phyloP scores from a whole-genome alignment of 2,888 invertebrate genomes.

The Oscheius sp. region DNA sequence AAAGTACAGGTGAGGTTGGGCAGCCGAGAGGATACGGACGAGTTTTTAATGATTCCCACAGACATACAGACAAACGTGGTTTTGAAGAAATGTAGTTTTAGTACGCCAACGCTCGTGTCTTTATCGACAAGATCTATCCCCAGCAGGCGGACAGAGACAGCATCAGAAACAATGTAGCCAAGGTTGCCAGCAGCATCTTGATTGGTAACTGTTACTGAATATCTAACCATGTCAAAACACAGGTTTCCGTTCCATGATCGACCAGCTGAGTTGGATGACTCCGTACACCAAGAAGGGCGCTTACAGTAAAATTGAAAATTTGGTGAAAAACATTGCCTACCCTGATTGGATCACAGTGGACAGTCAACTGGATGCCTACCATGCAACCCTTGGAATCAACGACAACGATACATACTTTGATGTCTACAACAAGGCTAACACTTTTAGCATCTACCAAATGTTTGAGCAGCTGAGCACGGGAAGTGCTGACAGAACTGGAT shows the following conservation, averaged over 20 bases:
- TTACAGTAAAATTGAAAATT: conserved; percentile 64
- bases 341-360: conserved; percentile 65
- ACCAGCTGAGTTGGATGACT: conserved; percentile 68
- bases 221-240: neutral
- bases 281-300: conserved; percentile 61
- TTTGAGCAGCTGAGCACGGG: conserved; percentile 44
- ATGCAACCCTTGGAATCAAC: conserved; percentile 39
- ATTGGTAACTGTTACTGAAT: conserved; percentile 32
- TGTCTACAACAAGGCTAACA: conserved; percentile 41
- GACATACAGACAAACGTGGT: too few relatives aligned
- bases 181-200: conserved; percentile 53
- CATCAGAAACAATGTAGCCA: conserved; percentile 58
- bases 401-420: conserved; percentile 40
- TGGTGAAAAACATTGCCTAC: conserved; percentile 67
- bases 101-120: conserved; percentile 66
- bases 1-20: too few relatives aligned
- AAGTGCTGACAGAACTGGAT: conserved; percentile 52
- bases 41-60: too few relatives aligned
- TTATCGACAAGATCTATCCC: conserved; percentile 64
- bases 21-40: too few relatives aligned
- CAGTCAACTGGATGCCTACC: conserved; percentile 51
- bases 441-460: conserved; percentile 44
- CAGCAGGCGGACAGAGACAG: conserved; percentile 35
- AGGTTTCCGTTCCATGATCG: conserved; percentile 68
- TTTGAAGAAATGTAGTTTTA: conserved; percentile 28